phyloP scores from a whole-genome alignment of 2,888 invertebrate genomes.

The Brachypterus glaber region DNA sequence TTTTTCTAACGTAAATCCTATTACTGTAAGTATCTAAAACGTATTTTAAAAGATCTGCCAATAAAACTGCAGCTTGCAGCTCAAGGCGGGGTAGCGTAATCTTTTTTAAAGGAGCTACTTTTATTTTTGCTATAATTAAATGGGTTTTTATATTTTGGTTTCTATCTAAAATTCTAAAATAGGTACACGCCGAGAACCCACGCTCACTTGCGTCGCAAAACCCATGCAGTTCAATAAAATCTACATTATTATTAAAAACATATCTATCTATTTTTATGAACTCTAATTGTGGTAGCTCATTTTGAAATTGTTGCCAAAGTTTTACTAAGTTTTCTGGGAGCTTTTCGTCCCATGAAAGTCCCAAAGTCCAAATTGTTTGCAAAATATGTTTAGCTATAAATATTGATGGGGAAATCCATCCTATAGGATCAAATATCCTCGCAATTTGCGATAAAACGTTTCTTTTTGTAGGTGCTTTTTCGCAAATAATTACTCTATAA shows the following conservation, averaged over 20 bases:
- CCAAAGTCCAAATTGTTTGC: constrained; percentile 4
- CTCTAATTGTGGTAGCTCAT: constrained; percentile 4
- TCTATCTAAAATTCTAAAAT: no score
- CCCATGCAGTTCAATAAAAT: constrained; percentile 7
- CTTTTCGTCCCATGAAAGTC: constrained; percentile 9
- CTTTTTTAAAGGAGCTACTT: no score
- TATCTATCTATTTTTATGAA: constrained; percentile 4
- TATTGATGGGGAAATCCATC: not conserved
- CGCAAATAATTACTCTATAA: not conserved
- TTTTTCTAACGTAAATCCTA: constrained; percentile 3
- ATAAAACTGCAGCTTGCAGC: no score
- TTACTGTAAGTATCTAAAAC: constrained; percentile 4
- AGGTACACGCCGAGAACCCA: constrained; percentile 7
- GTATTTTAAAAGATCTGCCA: constrained; percentile 5
- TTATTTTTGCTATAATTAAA: no score
- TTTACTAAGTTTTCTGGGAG: constrained; percentile 4
- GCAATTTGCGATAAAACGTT: constrained; percentile 1
- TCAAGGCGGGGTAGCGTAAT: no score
- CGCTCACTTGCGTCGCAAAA: constrained; percentile 12
- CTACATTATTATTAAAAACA: not conserved
- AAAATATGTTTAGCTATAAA: constrained; percentile 7
- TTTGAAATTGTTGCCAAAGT: constrained; percentile 1
- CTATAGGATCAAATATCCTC: constrained; percentile 8
- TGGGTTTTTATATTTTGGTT: no score
- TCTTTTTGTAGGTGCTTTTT: constrained; percentile 3